These are phyloP conservation scores for Odontocerum albicorne DNA, from an alignment of 2,888 invertebrate species.

Conservation along the genomic window DNA sequence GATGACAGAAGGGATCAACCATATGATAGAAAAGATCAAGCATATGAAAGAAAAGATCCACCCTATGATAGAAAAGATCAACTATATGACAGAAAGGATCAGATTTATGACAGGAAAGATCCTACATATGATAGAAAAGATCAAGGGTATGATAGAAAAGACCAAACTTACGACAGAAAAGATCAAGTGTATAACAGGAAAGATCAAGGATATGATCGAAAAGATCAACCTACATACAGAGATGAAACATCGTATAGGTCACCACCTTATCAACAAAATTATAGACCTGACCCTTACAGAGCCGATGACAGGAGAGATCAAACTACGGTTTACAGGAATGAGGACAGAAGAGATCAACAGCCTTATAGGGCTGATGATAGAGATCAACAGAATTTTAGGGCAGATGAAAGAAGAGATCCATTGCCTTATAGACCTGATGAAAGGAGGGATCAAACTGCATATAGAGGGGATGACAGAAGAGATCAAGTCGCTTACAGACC, in stretches of 20 bases:
- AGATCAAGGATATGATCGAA: constrained; percentile 2
- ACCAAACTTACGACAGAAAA: neutral
- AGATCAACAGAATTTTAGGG: neutral
- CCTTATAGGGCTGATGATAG: neutral
- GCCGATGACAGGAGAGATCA: constrained; percentile 11
- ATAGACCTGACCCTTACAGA: constrained; percentile 1
- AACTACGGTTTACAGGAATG: neutral
- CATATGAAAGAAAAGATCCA: constrained; percentile 1
- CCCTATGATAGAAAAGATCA: constrained; percentile 4
- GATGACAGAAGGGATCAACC: constrained; percentile 5
- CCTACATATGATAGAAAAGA: constrained; percentile 1
- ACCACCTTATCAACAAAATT: neutral
- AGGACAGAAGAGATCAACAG: constrained; percentile 6
- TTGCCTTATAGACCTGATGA: constrained; percentile 11
- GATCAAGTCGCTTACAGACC: neutral
- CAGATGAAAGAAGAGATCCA: constrained; percentile 8
- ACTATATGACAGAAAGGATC: constrained; percentile 4
- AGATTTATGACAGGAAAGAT: neutral
- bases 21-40: constrained; percentile 7
- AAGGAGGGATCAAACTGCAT: constrained; percentile 6
- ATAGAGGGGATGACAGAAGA: constrained; percentile 11
- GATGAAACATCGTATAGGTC: neutral
- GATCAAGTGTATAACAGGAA: constrained; percentile 2
- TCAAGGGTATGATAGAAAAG: neutral
- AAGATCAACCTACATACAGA: neutral